Evolutionary conservation across 1,140 invertebrate species (phyloP).

Genomic region (Anastatus disparis): DNA sequence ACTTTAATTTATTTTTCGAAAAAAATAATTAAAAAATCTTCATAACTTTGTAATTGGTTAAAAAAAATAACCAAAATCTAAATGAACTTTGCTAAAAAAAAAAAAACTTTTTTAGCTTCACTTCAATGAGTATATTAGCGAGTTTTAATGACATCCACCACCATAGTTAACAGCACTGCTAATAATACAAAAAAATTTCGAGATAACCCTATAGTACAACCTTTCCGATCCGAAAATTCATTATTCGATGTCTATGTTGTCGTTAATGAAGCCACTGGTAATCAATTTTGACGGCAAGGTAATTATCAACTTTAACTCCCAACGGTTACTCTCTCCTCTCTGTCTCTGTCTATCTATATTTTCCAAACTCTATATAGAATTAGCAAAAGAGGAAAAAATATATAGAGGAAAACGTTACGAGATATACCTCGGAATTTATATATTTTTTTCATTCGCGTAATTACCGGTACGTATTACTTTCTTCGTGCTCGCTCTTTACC

Average conservation of each 20-base stretch:
- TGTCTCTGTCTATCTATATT: neutral
- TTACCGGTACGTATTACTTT: conserved; percentile 16
- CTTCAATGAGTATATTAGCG: too few species aligned
- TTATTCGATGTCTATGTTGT: conserved; percentile 34
- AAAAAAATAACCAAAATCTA: too few species aligned
- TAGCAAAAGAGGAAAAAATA: too few species aligned
- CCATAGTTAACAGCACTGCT: neutral
- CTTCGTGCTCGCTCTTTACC: too few species aligned
- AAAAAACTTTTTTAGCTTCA: too few species aligned
- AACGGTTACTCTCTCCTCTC: neutral
- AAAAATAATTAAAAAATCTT: neutral
- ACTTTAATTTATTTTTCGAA: neutral
- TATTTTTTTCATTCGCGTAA: conserved; percentile 30
- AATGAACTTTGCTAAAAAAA: too few species aligned
- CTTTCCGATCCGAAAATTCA: conserved; percentile 41
- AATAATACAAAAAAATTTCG: too few species aligned
- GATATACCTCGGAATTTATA: conserved; percentile 13
- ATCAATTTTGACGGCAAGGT: conserved; percentile 44
- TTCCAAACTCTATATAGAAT: neutral
- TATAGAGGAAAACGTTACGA: neutral
- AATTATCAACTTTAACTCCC: conserved; percentile 42
- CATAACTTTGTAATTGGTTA: neutral
- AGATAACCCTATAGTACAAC: neutral
- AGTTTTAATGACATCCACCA: conserved; percentile 10
- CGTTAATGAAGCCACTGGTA: conserved; percentile 40